Conservation (phyloP, 2,888 invertebrate species). For the Anoplius nigerrimus region DNA sequence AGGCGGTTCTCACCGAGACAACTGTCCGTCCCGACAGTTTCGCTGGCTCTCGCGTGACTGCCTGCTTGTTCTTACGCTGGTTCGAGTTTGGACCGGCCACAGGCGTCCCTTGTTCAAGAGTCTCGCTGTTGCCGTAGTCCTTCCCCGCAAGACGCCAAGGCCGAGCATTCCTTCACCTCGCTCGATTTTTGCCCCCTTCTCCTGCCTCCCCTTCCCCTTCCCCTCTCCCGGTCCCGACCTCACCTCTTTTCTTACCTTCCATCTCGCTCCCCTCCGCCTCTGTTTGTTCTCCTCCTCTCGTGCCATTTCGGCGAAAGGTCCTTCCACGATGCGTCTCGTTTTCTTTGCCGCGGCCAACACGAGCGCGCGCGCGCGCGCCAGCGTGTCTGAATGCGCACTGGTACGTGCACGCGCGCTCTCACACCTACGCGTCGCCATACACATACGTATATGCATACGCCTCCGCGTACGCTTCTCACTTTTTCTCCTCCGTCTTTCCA, state of each 20-base stretch:
- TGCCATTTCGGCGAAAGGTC: background rate
- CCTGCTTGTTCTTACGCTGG: too few species aligned
- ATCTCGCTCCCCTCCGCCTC: constrained; percentile 18
- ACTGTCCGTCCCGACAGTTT: too few species aligned
- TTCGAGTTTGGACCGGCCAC: too few species aligned
- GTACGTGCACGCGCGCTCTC: too few species aligned
- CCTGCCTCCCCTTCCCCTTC: constrained; percentile 42
- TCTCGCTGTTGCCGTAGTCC: constrained; percentile 23
- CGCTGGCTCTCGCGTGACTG: too few species aligned
- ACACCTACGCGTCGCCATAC: too few species aligned
- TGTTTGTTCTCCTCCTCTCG: constrained; percentile 9
- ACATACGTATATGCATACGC: too few species aligned
- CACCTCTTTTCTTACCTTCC: constrained; percentile 11
- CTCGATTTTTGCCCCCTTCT: constrained; percentile 43
- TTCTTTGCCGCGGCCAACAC: background rate
- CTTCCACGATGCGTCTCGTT: background rate
- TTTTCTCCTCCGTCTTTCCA: background rate
- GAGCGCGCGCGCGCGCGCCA: background rate
- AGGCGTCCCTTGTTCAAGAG: too few species aligned
- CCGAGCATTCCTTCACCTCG: constrained; percentile 68
- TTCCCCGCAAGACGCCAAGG: constrained; percentile 57
- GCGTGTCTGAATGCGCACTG: too few species aligned
- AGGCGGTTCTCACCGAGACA: too few species aligned
- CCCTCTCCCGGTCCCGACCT: constrained; percentile 11
- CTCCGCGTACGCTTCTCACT: background rate